phyloP scores from a whole-genome alignment of 2,797 vertebrate genomes.

The Carduelis carduelis region DNA sequence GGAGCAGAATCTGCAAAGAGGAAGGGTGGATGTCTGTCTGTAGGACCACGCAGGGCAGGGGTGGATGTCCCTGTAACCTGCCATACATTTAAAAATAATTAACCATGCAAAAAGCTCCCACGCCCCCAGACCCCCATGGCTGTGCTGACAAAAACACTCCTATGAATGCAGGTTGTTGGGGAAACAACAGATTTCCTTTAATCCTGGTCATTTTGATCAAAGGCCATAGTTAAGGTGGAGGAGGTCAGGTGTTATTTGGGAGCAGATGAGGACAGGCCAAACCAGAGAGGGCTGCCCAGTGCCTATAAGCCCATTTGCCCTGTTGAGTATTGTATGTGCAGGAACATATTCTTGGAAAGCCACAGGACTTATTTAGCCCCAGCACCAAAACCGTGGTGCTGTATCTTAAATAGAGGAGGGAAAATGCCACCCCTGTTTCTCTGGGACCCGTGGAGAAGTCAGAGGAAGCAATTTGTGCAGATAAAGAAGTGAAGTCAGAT shows the following conservation, averaged over 20 bases:
- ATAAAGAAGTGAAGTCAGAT: conserved; percentile 10
- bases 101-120: background rate
- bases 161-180: background rate
- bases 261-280: background rate
- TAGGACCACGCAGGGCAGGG: background rate
- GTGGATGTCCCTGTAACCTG: background rate
- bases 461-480: conserved; percentile 35
- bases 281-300: rapidly evolving
- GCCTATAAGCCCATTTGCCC: background rate
- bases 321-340: background rate
- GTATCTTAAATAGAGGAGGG: background rate
- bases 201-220: background rate
- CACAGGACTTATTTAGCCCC: background rate
- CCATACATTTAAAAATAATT: background rate
- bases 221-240: background rate
- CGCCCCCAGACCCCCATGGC: rapidly evolving
- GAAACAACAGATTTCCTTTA: background rate
- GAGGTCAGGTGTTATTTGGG: background rate
- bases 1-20: background rate
- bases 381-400: background rate
- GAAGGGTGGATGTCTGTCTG: rapidly evolving
- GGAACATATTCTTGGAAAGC: conserved; percentile 14
- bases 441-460: background rate
- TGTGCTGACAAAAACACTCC: background rate
- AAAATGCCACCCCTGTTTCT: background rate